Conservation (phyloP, 2,113 vertebrate genomes). For the Anolis carolinensis region DNA sequence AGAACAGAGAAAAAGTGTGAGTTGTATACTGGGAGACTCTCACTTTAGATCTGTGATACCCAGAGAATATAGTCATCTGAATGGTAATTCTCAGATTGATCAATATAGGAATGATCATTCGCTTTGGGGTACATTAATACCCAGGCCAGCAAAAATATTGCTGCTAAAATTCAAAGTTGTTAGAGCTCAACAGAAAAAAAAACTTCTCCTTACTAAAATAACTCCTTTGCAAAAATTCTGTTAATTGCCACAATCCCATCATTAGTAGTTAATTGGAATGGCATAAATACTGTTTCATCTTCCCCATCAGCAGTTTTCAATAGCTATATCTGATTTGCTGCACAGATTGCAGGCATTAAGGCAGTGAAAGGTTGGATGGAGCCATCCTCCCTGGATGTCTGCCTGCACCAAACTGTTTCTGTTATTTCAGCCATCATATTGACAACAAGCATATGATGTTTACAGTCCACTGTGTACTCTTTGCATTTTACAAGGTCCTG, state of each 20-base stretch:
- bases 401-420: background rate
- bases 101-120: background rate
- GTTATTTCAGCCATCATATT: background rate
- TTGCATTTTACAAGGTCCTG: background rate
- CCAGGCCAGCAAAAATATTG: background rate
- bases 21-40: background rate
- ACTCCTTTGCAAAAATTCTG: background rate
- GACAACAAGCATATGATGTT: background rate
- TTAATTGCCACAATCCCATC: background rate
- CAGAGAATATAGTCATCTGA: background rate
- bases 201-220: background rate
- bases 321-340: background rate
- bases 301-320: background rate
- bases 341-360: background rate
- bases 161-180: background rate
- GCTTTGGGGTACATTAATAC: too few species aligned
- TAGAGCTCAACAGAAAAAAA: background rate
- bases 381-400: background rate
- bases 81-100: background rate
- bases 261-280: background rate
- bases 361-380: background rate
- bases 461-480: background rate
- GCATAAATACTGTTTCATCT: background rate
- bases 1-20: background rate
- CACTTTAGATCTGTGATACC: background rate